These are phyloP conservation scores for Coelinius sp. DNA, from an alignment of 2,888 invertebrate genomes.

Conservation along the genomic window DNA sequence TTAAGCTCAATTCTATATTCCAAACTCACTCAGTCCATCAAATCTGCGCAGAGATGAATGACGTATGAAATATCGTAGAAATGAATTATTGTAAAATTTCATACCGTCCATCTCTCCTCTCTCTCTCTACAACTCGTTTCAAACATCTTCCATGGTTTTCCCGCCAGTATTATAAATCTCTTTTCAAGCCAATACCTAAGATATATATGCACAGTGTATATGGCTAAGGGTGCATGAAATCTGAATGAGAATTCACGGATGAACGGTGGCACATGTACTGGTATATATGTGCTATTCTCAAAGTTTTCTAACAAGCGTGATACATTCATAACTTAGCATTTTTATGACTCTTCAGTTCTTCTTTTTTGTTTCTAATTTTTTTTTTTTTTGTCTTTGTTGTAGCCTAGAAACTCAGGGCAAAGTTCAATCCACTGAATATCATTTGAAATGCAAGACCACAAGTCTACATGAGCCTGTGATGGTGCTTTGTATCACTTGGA, in stretches of 20 bases:
- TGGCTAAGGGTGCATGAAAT: slow-evolving; percentile 27
- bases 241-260: slow-evolving; percentile 37
- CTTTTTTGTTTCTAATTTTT: background rate
- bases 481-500: background rate
- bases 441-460: background rate
- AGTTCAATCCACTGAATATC: background rate
- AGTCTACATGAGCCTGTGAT: background rate
- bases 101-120: background rate
- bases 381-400: too few species aligned
- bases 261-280: slow-evolving; percentile 9
- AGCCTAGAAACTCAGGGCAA: too few species aligned
- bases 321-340: background rate
- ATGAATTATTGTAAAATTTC: slow-evolving; percentile 19
- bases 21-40: background rate
- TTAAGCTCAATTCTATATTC: too few species aligned
- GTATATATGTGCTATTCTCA: background rate
- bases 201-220: background rate
- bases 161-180: slow-evolving; percentile 25
- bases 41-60: background rate
- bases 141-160: background rate
- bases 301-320: background rate
- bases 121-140: background rate
- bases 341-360: background rate
- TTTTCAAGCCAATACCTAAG: slow-evolving; percentile 21
- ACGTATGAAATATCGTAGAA: slow-evolving; percentile 9